These are phyloP conservation scores for Atlantisia rogersi DNA, from an alignment of 2,113 vertebrate genomes.

Conservation along the genomic window DNA sequence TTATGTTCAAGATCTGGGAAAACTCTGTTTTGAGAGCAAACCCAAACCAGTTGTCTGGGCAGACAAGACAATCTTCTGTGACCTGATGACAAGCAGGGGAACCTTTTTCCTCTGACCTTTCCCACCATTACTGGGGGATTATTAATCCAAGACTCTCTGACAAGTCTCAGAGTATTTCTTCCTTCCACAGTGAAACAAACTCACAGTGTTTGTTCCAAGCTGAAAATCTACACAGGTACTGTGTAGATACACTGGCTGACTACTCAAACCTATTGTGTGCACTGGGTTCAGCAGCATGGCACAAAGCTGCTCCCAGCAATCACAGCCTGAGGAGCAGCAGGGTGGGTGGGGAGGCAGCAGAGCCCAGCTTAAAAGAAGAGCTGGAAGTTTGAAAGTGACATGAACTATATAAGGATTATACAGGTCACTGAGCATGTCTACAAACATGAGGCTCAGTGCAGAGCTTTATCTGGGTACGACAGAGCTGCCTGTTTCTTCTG, in stretches of 20 bases:
- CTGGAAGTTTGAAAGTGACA: slow-evolving; percentile 19
- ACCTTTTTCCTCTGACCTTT: background rate
- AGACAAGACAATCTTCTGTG: background rate
- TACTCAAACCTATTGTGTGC: background rate
- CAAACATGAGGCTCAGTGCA: background rate
- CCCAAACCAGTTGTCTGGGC: background rate
- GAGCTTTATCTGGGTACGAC: background rate
- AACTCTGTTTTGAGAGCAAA: background rate
- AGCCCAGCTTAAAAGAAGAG: slow-evolving; percentile 30
- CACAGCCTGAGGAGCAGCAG: background rate
- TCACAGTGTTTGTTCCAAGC: background rate
- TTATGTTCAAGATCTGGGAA: background rate
- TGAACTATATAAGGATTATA: background rate
- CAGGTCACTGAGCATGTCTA: slow-evolving; percentile 15
- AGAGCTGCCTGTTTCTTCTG: background rate
- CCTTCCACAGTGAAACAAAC: background rate
- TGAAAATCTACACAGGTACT: background rate
- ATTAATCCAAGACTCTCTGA: background rate
- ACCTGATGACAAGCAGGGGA: background rate
- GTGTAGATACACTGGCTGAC: background rate
- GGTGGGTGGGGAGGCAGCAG: background rate
- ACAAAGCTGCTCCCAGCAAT: background rate
- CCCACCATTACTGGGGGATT: background rate
- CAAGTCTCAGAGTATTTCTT: background rate
- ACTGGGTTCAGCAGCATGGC: background rate